Conservation (phyloP, 2,797 vertebrate genomes). For the Chiroxiphia lanceolata region DNA sequence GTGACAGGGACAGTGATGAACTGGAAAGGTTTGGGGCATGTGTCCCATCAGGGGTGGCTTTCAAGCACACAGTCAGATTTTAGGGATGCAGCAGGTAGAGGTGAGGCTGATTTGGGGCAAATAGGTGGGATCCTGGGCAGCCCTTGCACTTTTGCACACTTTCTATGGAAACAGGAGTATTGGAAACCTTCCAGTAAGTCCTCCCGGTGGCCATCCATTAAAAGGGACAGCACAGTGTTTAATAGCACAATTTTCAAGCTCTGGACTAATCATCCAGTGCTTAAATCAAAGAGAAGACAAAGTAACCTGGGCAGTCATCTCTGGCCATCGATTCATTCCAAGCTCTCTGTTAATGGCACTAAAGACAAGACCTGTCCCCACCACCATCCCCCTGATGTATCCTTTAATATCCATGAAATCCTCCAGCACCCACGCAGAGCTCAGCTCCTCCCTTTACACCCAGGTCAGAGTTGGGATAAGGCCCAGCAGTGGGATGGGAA, state of each 20-base stretch:
- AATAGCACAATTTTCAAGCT: neutral
- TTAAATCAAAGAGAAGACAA: constrained; percentile 26
- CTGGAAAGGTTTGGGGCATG: neutral
- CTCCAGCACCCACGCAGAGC: neutral
- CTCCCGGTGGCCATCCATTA: neutral
- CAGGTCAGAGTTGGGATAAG: neutral
- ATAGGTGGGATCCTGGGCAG: neutral
- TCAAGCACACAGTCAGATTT: neutral
- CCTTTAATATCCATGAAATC: neutral
- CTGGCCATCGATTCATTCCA: neutral
- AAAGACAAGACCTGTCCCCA: neutral
- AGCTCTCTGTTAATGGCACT: neutral
- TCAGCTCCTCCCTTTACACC: neutral
- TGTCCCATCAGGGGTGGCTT: neutral
- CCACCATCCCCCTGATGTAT: neutral
- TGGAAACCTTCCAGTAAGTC: constrained; percentile 4
- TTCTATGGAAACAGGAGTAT: neutral
- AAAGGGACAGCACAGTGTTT: neutral
- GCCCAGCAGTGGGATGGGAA: neutral
- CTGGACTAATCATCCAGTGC: neutral
- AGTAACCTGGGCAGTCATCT: neutral
- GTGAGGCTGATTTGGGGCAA: neutral
- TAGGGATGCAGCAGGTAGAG: neutral
- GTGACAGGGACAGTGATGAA: neutral
- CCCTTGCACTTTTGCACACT: neutral